Evolutionary conservation across 2,888 invertebrate species (phyloP), one percentile per base, ranked within the genome.

Genomic region (Epinotia nisella): DNA sequence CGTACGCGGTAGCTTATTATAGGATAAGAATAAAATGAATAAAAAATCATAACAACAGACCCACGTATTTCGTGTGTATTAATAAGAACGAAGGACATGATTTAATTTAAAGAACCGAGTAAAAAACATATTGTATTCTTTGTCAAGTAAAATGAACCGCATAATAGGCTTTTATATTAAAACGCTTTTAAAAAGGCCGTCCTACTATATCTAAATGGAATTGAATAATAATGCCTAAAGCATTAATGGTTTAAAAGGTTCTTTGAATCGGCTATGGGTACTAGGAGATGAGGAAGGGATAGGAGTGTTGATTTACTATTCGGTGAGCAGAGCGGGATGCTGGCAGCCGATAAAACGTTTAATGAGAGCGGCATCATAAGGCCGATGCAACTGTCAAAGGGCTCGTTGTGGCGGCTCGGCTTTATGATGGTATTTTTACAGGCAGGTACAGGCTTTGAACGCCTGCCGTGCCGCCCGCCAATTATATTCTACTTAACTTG

Each of bases 351-450:
- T 93, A 93, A 93, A 93, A 89, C 91, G 87, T 89, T 90, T 91
- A 92, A 93, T 91, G 90, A 90, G 90, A 83, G 83, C 91, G 92
- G 92, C 91, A 91, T 92, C 90, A 89, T 91, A 90, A 92, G 90
- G 90, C 87, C 85, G 89, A 87, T 89, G 90, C 86, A 87, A 90
- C 92, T 93, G 93, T 92, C 93, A 92, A 92, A 92, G 91, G 90
- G 90, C 88, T 91, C 84, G 90, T 92, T 92, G 93, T 92, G 89
- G 85, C 88, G 89, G 89, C 86, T 80, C 81, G 87, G 88, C 90
- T 93, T 92, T 91, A 91, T 90, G 91, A 91, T 91, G 89, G 92
- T 87, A 92, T 92, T 93, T 92, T 93, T 92, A 93, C 91, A 90
- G 86, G 87, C 91, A 90, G 92, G 92, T 90, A 92, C 90, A 85